Base-by-base conservation (phyloP, 2,797 vertebrate genomes). In the Mallotus villosus region DNA sequence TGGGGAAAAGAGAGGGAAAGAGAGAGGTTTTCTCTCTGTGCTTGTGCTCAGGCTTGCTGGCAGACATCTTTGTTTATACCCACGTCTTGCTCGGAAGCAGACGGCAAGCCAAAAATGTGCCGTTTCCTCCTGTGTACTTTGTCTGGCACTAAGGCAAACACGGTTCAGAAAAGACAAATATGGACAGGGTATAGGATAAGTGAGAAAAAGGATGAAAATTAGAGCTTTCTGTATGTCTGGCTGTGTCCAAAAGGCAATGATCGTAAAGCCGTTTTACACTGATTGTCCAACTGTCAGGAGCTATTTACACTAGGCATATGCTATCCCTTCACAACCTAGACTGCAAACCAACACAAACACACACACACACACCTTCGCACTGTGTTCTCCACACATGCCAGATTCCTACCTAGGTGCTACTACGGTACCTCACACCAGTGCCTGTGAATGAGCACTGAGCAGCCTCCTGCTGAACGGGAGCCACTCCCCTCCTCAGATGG, bases 371-470 rank as follows among this genome's bases (percentile, higher is more conserved):
- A 72, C 58, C 63, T 73, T 65, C 64, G 60, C 58, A 29, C 19
- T 17, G n/a, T 46, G 51, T 51, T 73, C 63, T 22, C 27, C 62
- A 82, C 82, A 88, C 83, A 86, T 85, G 86, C 81, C 68, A 73
- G 72, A 75, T 79, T 87, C 77, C 79, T 76, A 78, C 75, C 49
- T 34, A 83, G 77, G 86, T 87, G 86, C 71, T 75, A 85, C 79
- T 73, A 80, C 34, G 32, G 46, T 37, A 75, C 75, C 72, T 86
- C 76, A 62, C 81, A 75, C 87, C 25, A 27, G 37, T 68, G 61
- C 57, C 55, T 53, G 16, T 19, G 19, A 51, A 14, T 5, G 17
- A 51, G 17, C 16, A 51, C 2, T 5, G 17, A 51, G 17, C 16
- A 17, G 49, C 49, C 12, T 14, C 12, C 49, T 34, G 7, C 32